phyloP scores from a whole-genome alignment of 2,888 invertebrate species.

The Chymomyza fuscimana region DNA sequence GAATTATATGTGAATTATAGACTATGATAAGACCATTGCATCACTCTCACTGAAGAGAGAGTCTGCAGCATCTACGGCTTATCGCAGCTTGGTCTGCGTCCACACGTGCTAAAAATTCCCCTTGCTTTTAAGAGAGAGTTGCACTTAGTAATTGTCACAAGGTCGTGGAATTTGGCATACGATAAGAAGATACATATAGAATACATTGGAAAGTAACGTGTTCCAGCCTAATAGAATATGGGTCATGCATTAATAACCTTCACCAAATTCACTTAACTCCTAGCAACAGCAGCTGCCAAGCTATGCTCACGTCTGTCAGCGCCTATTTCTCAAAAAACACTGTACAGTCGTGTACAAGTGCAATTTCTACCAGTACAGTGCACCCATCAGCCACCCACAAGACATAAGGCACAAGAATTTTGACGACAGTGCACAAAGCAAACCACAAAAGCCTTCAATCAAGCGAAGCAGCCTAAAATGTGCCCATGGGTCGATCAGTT shows the following conservation, averaged over 20 bases:
- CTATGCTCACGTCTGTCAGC: background rate
- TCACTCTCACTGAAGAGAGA: background rate
- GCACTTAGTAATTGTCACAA: background rate
- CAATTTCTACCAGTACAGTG: background rate
- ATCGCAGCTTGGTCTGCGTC: background rate
- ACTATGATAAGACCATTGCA: conserved; percentile 14
- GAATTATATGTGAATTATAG: background rate
- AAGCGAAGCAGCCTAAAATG: conserved; percentile 25
- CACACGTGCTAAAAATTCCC: background rate
- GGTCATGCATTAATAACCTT: background rate
- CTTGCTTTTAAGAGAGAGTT: background rate
- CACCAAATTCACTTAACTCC: background rate
- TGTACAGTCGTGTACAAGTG: conserved; percentile 1
- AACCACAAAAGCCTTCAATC: background rate
- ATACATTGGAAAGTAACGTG: too few relatives aligned
- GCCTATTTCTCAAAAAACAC: background rate
- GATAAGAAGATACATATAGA: background rate
- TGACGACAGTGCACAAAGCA: conserved; percentile 6
- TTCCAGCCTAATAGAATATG: too few relatives aligned
- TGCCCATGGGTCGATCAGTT: background rate
- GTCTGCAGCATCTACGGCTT: background rate
- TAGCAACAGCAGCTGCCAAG: background rate
- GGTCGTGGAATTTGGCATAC: background rate
- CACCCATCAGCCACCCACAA: background rate
- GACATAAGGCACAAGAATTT: conserved; percentile 1